Evolutionary conservation across 1,140 invertebrate species (phyloP), one percentile per base, ranked within the genome.

Genomic region (Bombus sibiricus): DNA sequence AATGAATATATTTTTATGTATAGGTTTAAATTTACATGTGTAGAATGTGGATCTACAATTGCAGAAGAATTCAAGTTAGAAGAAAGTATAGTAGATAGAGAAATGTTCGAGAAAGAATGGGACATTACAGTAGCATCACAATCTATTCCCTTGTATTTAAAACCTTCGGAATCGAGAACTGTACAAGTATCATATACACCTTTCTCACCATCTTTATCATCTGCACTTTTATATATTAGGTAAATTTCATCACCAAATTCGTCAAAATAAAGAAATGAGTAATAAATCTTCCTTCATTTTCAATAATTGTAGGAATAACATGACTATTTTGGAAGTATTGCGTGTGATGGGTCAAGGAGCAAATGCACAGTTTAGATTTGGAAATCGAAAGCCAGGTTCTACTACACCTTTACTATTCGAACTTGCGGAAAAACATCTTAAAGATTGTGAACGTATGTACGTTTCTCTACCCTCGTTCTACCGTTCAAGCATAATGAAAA

Each of bases 271-370:
- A 73, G n/a, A n/a, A 34, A 69, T 8, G 39, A 34, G 32, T n/a
- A 37, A 71, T 28, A n/a, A 34, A 72, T 73, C 18, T 22, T 43
- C 34, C 37, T 71, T 41, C 22, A 10, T 41, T n/a, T 72, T 22
- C 41, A 69, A 79, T 2, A 82, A 32, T 87, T 84, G 73, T 94
- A 97, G 98, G 91, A 99, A 99, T 94, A 99, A 99, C 94, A 96
- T 99, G 88, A 99, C 99, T 1, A 97, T 98, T 72, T 95, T 99
- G 89, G 99, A 99, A 95, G 96, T 97, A 28, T 94, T 99, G 25
- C 96, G 97, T 88, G 92, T 99, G 47, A 96, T 96, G 73, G 98
- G 98, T 0, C 96, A 97, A 90, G 98, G 98, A 25, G 98, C 98
- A 2, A 94, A 97, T 87, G 98, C 98, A 18, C 97, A 98, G 93